Conservation (phyloP, 2,888 invertebrate genomes). For the Elmis aenea region DNA sequence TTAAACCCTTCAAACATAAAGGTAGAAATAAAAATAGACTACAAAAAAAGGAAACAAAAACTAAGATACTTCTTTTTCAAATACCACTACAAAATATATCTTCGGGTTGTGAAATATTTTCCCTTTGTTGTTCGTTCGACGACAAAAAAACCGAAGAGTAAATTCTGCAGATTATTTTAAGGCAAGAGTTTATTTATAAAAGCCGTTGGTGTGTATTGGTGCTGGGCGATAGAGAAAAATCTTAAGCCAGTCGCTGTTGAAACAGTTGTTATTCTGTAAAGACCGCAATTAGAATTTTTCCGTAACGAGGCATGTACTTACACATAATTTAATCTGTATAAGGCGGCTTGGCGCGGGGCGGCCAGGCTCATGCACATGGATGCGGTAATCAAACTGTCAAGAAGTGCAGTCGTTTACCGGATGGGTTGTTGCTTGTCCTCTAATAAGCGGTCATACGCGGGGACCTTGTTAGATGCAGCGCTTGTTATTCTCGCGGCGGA, state of each 20-base stretch:
- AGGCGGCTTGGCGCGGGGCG: conserved; percentile 6
- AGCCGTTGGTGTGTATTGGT: no score
- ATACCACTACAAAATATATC: conserved; percentile 15
- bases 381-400: conserved; percentile 35
- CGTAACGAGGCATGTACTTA: conserved; percentile 10
- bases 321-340: conserved; percentile 16
- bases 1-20: not conserved
- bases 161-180: conserved; percentile 17
- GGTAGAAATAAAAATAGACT: conserved; percentile 2
- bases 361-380: conserved; percentile 31
- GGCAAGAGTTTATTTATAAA: conserved; percentile 16
- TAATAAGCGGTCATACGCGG: conserved; percentile 32
- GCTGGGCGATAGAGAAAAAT: conserved; percentile 7
- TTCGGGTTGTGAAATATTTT: conserved; percentile 16
- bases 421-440: conserved; percentile 28
- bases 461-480: conserved; percentile 24
- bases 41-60: conserved; percentile 7
- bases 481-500: conserved; percentile 33
- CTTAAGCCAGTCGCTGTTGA: conserved; percentile 8
- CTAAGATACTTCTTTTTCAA: conserved; percentile 11
- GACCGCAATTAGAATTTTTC: conserved; percentile 19
- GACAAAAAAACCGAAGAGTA: conserved; percentile 10
- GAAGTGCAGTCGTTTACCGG: conserved; percentile 29
- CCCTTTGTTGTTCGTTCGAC: conserved; percentile 14
- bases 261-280: conserved; percentile 14